phyloP scores from a whole-genome alignment of 2,113 vertebrate species.

The Rhinichthys klamathensis region DNA sequence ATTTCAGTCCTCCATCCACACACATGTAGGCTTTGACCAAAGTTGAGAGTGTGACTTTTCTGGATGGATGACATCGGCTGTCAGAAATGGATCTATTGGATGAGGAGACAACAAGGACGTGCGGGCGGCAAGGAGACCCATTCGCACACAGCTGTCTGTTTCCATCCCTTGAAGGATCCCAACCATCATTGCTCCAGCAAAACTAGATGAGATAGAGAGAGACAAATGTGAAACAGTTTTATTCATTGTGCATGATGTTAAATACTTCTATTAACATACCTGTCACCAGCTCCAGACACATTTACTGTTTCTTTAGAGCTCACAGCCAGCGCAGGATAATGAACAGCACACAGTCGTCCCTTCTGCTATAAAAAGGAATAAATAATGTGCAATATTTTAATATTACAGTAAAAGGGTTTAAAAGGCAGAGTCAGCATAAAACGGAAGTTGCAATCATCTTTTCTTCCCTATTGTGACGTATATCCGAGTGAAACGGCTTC shows the following conservation, averaged over 20 bases:
- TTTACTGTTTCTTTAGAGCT: slow-evolving; percentile 78
- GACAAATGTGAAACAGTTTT: background rate
- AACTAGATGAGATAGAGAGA: slow-evolving; percentile 66
- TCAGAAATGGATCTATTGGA: slow-evolving; percentile 76
- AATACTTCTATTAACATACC: slow-evolving; percentile 68
- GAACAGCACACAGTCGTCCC: slow-evolving; percentile 75
- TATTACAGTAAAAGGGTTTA: background rate
- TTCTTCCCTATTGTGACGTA: too few relatives aligned
- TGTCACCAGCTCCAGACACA: slow-evolving; percentile 91
- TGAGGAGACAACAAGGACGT: slow-evolving; percentile 77
- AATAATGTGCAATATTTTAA: background rate
- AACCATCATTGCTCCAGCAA: slow-evolving; percentile 83
- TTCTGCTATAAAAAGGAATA: slow-evolving; percentile 64
- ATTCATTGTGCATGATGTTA: background rate
- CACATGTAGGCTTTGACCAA: slow-evolving; percentile 71
- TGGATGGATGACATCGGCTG: slow-evolving; percentile 69
- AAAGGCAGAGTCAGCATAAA: too few relatives aligned
- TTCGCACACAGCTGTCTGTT: slow-evolving; percentile 78
- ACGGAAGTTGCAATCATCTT: too few relatives aligned
- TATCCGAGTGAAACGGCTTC: too few relatives aligned
- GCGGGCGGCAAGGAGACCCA: slow-evolving; percentile 81
- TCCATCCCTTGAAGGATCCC: slow-evolving; percentile 77
- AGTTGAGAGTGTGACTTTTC: slow-evolving; percentile 59
- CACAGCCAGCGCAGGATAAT: slow-evolving; percentile 80
- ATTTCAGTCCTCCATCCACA: slow-evolving; percentile 64